Base-by-base conservation (phyloP, 2,113 vertebrate genomes). In the Menidia beryllina region DNA sequence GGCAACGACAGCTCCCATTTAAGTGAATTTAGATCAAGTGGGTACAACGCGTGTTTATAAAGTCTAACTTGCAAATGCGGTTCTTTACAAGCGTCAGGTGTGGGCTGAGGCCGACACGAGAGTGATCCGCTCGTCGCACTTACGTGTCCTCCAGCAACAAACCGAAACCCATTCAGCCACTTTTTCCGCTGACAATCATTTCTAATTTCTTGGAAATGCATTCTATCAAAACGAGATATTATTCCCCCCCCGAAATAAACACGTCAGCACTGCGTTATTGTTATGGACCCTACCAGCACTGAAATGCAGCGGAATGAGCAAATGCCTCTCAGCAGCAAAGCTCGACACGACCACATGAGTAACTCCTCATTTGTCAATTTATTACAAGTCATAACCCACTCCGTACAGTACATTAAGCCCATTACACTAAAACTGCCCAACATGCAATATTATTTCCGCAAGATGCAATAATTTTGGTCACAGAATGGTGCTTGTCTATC, bases 231-330 rank as follows among this genome's bases (percentile, higher is more conserved):
- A 71, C 53, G 48, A 68, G 52, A 70, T 19, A 14, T 57, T 49
- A 58, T 69, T 23, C 30, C 52, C 49, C 38, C 19, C 49, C 38
- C 19, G 36, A 38, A 77, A 74, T 69, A 79, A 83, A 79, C 76
- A 84, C 58, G 70, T 75, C 69, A 72, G 64, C 72, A 70, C 69
- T 64, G 72, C 69, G 69, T 83, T 75, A 61, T 75, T 56, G 69
- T 72, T 72, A 75, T 23, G 30, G 50, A 74, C 56, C n/a, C 61
- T 55, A 57, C 41, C 49, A 38, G 19, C 13, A 8, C 59, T 48
- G 36, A 55, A 52, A 68, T 27, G 17, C 51, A 30, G 49, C 58
- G 27, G 19, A 25, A 74, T 70, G 77, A 81, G 59, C 45, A 53
- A 48, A 73, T n/a, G 41, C 38, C 27, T 56, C 39, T 19, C 17